Conservation (phyloP, 2,888 invertebrate genomes). For the Beris morrisii region DNA sequence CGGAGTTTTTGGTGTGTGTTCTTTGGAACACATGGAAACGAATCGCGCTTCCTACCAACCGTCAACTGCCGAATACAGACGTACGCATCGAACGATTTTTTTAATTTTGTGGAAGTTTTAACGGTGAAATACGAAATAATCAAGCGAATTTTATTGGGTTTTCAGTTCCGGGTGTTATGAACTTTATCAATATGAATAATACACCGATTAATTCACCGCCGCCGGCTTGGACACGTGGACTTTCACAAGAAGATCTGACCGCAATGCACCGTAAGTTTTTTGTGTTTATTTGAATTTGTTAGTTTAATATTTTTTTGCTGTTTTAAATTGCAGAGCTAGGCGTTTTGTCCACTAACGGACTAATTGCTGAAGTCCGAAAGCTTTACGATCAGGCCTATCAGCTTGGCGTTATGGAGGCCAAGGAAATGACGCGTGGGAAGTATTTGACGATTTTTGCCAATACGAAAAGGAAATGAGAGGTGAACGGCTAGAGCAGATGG, state of each 20-base stretch:
- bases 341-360: slow-evolving; percentile 73
- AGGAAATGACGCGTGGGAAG: slow-evolving; percentile 95
- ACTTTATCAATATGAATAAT: slow-evolving; percentile 73
- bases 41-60: no score
- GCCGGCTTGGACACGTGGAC: slow-evolving; percentile 68
- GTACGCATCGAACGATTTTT: no score
- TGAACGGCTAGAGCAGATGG: slow-evolving; percentile 1
- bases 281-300: not conserved
- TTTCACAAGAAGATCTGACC: slow-evolving; percentile 72
- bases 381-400: slow-evolving; percentile 94
- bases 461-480: slow-evolving; percentile 44
- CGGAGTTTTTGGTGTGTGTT: not conserved
- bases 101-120: no score
- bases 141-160: not conserved
- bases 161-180: slow-evolving; percentile 86
- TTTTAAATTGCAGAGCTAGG: slow-evolving; percentile 65
- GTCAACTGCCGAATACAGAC: no score
- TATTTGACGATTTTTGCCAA: slow-evolving; percentile 81
- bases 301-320: slow-evolving; percentile 1
- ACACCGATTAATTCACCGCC: slow-evolving; percentile 58
- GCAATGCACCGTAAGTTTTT: slow-evolving; percentile 72
- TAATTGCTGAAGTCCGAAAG: slow-evolving; percentile 91
- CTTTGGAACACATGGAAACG: no score
- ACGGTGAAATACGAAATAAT: no score
- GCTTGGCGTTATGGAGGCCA: slow-evolving; percentile 90